Evolutionary conservation across 30 jellyfish, hydroid and myxozoan genomes (phyloP), one percentile per base, ranked within the genome.

Genomic region (Cassiopea xamachana): DNA sequence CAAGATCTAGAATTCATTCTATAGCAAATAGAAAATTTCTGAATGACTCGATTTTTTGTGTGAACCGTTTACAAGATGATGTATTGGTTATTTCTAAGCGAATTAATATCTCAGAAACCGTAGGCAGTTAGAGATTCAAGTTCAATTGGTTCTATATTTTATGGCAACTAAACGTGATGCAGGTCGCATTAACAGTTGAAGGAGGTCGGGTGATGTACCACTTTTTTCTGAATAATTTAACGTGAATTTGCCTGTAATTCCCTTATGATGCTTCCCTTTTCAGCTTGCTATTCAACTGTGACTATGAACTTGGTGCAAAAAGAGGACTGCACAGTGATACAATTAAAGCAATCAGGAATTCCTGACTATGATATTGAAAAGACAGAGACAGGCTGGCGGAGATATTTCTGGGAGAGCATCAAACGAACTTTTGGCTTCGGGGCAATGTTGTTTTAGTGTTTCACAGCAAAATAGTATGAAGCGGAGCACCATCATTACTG

Each of bases 341-440:
- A 88, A 82, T 87, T 96, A 10, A 83, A 83, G 47, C 99, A 96
- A 73, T 91, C 97, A 10, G 99, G 99, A 48, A 92, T 96, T 13
- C 99, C 99, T 1, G 99, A 92, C 74, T 86, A 87, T 77, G 99
- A 96, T 80, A 70, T 81, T n/a, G 94, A 87, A 44, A 74, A 93
- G 81, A 96, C 99, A 10, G 98, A 96, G 72, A 60, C 87, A 16
- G 99, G 99, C 44, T 96, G 99, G 99, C 84, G 91, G 77, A 77
- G 97, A 73, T 92, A 96, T 88, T 96, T 91, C 88, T 91, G 93
- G 96, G 99, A 89, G 80, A 97, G 97, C 86, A 96, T 96, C 79
- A 96, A 96, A 82, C 97, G 75, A 60, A 90, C 97, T 10, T 96
- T 96, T 60, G 99, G 99, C 64, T 96, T 70, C 73, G 99, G 99